Conservation (phyloP, 2,113 vertebrate species). For the Otis tarda region DNA sequence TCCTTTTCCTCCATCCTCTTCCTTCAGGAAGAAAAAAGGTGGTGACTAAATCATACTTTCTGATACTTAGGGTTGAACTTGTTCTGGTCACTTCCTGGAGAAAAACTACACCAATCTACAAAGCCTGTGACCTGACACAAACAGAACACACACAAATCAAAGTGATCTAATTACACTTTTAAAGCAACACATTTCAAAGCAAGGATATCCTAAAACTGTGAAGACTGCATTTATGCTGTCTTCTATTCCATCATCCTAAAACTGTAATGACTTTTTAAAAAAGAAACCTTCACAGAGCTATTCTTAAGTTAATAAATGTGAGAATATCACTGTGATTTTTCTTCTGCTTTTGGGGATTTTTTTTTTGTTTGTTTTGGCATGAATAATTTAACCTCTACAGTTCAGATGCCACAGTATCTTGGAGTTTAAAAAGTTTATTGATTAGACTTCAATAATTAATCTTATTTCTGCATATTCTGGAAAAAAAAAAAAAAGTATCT, state of each 20-base stretch:
- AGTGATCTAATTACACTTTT: neutral
- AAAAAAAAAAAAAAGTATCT: neutral
- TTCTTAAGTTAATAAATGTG: neutral
- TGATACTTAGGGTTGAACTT: neutral
- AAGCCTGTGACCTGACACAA: neutral
- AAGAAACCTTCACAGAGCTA: neutral
- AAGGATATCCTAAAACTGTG: neutral
- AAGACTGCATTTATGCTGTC: neutral
- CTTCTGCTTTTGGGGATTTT: neutral
- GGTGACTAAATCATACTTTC: neutral
- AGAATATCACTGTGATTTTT: neutral
- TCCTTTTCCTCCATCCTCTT: neutral
- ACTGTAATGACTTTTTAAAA: neutral
- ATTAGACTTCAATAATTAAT: neutral
- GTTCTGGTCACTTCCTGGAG: neutral
- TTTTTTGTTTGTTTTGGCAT: neutral
- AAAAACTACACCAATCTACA: neutral
- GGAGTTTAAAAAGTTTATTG: neutral
- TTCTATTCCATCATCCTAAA: neutral
- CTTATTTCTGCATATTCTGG: neutral
- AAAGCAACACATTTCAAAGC: neutral
- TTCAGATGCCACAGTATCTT: neutral
- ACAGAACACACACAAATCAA: neutral
- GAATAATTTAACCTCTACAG: neutral
- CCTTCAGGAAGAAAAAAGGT: neutral